phyloP scores from a whole-genome alignment of 2,797 vertebrate species.

The Pseudopleuronectes americanus region DNA sequence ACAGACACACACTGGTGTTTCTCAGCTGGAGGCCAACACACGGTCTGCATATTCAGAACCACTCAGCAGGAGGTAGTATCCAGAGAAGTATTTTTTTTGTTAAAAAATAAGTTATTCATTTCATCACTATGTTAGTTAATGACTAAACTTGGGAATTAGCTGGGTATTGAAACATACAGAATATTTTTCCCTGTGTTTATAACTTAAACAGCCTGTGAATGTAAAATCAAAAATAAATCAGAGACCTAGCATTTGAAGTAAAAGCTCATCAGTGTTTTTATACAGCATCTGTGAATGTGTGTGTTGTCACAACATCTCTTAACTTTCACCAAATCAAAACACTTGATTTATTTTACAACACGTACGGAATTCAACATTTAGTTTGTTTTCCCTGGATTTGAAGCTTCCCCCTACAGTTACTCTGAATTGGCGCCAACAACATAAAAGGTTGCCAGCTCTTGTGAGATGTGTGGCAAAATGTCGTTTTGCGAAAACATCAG shows the following conservation, averaged over 20 bases:
- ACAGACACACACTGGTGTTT: constrained; percentile 27
- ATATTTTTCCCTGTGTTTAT: too few relatives aligned
- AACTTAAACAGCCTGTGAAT: too few relatives aligned
- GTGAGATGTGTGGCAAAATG: constrained; percentile 29
- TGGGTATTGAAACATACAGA: too few relatives aligned
- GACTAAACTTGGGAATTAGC: too few relatives aligned
- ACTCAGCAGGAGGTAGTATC: constrained; percentile 34
- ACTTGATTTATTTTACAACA: constrained; percentile 8
- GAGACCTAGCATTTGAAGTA: too few relatives aligned
- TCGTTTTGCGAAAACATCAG: constrained; percentile 45
- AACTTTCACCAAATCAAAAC: not conserved
- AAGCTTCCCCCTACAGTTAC: constrained; percentile 4
- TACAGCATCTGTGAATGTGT: constrained; percentile 2
- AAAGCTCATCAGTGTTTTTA: not conserved
- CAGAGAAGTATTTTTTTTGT: too few relatives aligned
- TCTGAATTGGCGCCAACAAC: constrained; percentile 1
- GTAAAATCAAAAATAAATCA: too few relatives aligned
- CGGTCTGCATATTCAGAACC: constrained; percentile 36
- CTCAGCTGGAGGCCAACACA: constrained; percentile 44
- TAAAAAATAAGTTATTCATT: too few relatives aligned
- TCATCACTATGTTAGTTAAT: too few relatives aligned
- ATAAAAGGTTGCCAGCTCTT: constrained; percentile 27
- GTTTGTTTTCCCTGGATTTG: constrained; percentile 22
- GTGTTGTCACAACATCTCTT: constrained; percentile 3
- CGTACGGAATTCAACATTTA: constrained; percentile 5